Conservation (phyloP, 2,797 vertebrate genomes). For the Xenopus petersii region DNA sequence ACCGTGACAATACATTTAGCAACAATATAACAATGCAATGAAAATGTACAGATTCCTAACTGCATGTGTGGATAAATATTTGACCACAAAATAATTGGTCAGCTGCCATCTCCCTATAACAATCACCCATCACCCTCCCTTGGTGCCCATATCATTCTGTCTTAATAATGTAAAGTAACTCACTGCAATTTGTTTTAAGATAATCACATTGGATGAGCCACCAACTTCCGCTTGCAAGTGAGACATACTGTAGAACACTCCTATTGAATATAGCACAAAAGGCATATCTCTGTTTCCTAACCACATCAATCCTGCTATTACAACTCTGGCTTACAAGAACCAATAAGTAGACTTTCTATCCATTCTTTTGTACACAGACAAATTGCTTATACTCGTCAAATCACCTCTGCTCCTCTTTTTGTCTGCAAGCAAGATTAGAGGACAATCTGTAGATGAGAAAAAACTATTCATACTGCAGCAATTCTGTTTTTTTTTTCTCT, state of each 20-base stretch:
- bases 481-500: background rate
- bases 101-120: too few species aligned
- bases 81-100: too few species aligned
- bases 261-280: constrained; percentile 6
- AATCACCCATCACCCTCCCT: too few species aligned
- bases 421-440: constrained; percentile 22
- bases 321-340: constrained; percentile 3
- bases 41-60: too few species aligned
- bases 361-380: constrained; percentile 24
- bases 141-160: too few species aligned
- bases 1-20: too few species aligned
- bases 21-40: too few species aligned
- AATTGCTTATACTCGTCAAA: constrained; percentile 22
- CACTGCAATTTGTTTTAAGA: too few species aligned
- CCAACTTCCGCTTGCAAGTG: background rate
- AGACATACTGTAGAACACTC: background rate
- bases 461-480: constrained; percentile 17
- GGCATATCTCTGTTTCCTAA: constrained; percentile 6
- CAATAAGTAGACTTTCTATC: constrained; percentile 22
- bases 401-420: constrained; percentile 28
- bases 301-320: constrained; percentile 6
- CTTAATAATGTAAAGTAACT: too few species aligned
- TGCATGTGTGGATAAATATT: too few species aligned
- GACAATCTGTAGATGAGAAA: constrained; percentile 8
- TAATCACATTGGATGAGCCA: background rate